Conservation (phyloP, 2,113 vertebrate genomes). For the Eulacestoma nigropectus region DNA sequence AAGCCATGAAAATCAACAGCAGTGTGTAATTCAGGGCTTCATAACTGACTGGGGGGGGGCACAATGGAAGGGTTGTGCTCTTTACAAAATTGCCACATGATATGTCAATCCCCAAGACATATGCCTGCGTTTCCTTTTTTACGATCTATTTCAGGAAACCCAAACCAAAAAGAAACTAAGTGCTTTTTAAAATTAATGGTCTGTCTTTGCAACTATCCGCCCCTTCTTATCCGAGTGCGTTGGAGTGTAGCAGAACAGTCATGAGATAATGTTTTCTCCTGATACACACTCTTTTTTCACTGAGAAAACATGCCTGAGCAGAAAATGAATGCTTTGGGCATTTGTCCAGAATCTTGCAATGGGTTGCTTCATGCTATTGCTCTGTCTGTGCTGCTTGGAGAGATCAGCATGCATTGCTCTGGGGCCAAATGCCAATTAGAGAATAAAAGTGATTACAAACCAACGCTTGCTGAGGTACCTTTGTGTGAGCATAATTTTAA, state of each 20-base stretch:
- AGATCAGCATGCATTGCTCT: neutral
- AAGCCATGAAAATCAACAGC: neutral
- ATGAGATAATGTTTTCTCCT: constrained; percentile 9
- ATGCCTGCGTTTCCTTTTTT: neutral
- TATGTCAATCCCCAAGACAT: neutral
- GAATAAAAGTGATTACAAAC: neutral
- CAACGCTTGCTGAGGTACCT: neutral
- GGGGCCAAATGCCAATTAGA: neutral
- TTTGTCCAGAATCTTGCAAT: neutral
- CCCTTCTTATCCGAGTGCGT: neutral
- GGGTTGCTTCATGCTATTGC: neutral
- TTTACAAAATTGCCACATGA: neutral
- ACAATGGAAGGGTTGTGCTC: neutral
- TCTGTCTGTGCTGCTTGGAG: neutral
- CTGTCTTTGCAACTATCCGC: rapidly evolving
- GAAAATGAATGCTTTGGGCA: neutral
- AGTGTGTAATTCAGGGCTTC: neutral
- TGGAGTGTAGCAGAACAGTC: neutral
- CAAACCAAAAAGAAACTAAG: neutral
- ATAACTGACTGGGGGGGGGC: neutral
- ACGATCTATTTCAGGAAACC: neutral
- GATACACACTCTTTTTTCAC: neutral
- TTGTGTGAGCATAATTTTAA: neutral
- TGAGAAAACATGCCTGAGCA: neutral
- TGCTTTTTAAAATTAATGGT: neutral